Evolutionary conservation across 2,888 invertebrate genomes (phyloP).

Genomic region (Oegoconia quadripuncta): DNA sequence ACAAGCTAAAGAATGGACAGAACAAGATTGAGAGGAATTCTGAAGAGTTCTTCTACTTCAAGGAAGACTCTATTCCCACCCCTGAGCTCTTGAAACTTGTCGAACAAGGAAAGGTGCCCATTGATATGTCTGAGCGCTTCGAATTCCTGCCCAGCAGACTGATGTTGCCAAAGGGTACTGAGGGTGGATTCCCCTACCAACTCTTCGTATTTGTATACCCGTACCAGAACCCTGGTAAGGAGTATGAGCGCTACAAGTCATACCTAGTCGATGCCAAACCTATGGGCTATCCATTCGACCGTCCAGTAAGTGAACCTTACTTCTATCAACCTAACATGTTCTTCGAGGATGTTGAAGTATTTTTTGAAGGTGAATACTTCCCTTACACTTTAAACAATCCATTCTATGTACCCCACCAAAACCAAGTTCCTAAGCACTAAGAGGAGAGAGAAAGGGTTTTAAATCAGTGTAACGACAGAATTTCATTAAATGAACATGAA

Average conservation of each 20-base stretch:
- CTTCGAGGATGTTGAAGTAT: slow-evolving; percentile 78
- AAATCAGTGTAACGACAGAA: slow-evolving; percentile 1
- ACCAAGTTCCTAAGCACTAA: slow-evolving; percentile 16
- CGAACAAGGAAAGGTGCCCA: slow-evolving; percentile 69
- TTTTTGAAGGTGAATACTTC: slow-evolving; percentile 38
- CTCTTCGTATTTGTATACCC: slow-evolving; percentile 82
- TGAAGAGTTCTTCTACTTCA: slow-evolving; percentile 80
- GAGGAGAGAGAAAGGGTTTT: slow-evolving; percentile 8
- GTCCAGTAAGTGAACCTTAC: slow-evolving; percentile 62
- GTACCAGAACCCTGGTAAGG: slow-evolving; percentile 57
- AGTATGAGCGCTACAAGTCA: slow-evolving; percentile 37
- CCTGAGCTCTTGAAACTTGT: slow-evolving; percentile 79
- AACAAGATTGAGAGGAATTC: slow-evolving; percentile 83
- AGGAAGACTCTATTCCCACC: slow-evolving; percentile 81
- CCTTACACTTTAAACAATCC: slow-evolving; percentile 9
- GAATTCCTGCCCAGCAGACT: slow-evolving; percentile 83
- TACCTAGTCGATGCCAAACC: slow-evolving; percentile 69
- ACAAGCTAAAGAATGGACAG: slow-evolving; percentile 79
- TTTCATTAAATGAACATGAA: slow-evolving; percentile 18
- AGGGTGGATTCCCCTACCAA: slow-evolving; percentile 82
- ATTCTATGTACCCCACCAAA: slow-evolving; percentile 7
- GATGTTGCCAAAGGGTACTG: slow-evolving; percentile 85
- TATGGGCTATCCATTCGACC: slow-evolving; percentile 79
- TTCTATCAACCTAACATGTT: slow-evolving; percentile 79
- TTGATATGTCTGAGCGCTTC: slow-evolving; percentile 72